Base-by-base conservation (phyloP, 2,888 invertebrate genomes). In the Adelphocoris suturalis region DNA sequence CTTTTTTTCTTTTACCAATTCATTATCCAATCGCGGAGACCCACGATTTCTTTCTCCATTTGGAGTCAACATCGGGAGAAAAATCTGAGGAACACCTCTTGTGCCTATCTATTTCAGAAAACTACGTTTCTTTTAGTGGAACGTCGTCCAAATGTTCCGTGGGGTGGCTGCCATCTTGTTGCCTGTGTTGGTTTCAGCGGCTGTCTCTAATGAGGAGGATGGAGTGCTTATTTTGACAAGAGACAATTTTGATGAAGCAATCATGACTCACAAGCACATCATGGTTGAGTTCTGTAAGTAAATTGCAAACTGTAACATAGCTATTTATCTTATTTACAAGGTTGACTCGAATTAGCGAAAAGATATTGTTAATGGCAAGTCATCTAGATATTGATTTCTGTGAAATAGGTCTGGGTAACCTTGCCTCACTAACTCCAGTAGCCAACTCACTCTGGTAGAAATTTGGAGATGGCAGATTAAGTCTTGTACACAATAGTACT, bases 261-360 rank as follows among this genome's bases (percentile, higher is more conserved):
- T 98, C 92, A 94, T 95, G 92, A 95, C 96, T 90, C 96, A 97
- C 93, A 96, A 98, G 93, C 97, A 95, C 94, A 94, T 99, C 92
- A 95, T 99, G 92, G 97, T 99, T 90, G 99, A 99, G 95, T 99
- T 99, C 94, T 99, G 99, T 99, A 96, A 98, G 99, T 98, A 95
- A 19, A 75, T 37, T 4, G 3, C 37, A 37, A 37, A n/a, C n/a
- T n/a, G n/a, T n/a, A n/a, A n/a, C n/a, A n/a, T n/a, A n/a, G n/a
- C 37, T 37, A 37, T 37, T 37, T 37, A 37, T 37, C 37, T 37
- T 37, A 37, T 37, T 7, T n/a, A n/a, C n/a, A n/a, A n/a, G n/a
- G n/a, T n/a, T n/a, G n/a, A n/a, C n/a, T n/a, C n/a, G n/a, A n/a
- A n/a, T n/a, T n/a, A n/a, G n/a, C n/a, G n/a, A n/a, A n/a, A n/a